These are phyloP conservation scores for Platycheirus rosarum DNA, from an alignment of 2,888 invertebrate species.

Conservation along the genomic window DNA sequence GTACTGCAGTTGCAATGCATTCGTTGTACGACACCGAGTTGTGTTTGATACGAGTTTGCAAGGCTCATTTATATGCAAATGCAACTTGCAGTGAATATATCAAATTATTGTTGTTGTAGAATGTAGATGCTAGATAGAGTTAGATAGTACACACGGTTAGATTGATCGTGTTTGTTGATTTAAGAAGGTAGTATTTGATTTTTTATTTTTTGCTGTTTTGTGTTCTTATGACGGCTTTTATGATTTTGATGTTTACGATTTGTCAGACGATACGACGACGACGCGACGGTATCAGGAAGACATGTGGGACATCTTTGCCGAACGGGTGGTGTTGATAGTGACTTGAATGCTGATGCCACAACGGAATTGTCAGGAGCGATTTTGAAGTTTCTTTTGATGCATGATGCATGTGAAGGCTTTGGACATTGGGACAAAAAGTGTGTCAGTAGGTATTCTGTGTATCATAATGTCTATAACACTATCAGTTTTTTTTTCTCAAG, in stretches of 20 bases:
- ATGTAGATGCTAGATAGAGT: slow-evolving; percentile 5
- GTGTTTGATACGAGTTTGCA: slow-evolving; percentile 33
- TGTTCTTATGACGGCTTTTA: slow-evolving; percentile 43
- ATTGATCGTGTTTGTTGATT: slow-evolving; percentile 61
- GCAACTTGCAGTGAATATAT: slow-evolving; percentile 47
- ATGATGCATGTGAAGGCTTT: too few species aligned
- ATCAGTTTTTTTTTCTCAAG: too few species aligned
- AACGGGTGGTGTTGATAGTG: slow-evolving; percentile 36
- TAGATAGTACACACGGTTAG: slow-evolving; percentile 1
- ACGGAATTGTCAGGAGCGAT: background rate
- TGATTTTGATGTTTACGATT: slow-evolving; percentile 67
- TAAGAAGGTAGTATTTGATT: slow-evolving; percentile 55
- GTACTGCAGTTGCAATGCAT: slow-evolving; percentile 13
- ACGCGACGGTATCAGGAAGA: slow-evolving; percentile 13
- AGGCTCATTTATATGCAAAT: slow-evolving; percentile 51
- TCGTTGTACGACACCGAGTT: slow-evolving; percentile 40
- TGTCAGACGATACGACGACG: slow-evolving; percentile 67
- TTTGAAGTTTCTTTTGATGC: background rate
- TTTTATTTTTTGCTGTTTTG: slow-evolving; percentile 19
- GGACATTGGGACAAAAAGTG: too few species aligned
- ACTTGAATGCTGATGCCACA: slow-evolving; percentile 33
- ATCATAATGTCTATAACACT: too few species aligned
- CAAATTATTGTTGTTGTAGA: slow-evolving; percentile 27
- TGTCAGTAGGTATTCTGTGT: too few species aligned
- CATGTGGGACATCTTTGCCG: slow-evolving; percentile 48